These are phyloP conservation scores for Macrotis lagotis DNA, from an alignment of 2,113 vertebrate genomes.

Conservation along the genomic window DNA sequence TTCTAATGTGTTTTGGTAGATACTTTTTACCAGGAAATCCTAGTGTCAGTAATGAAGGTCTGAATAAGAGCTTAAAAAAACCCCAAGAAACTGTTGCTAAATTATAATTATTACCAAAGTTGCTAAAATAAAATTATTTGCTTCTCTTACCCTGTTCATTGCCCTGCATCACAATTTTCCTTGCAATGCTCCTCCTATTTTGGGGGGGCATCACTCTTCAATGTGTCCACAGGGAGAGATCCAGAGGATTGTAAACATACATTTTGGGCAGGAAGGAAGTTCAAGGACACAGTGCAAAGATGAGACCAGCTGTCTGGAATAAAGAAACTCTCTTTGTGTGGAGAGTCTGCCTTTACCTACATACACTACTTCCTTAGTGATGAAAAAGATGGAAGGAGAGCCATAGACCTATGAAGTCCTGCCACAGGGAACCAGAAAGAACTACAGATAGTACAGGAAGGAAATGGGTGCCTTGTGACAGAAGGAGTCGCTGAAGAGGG, in stretches of 20 bases:
- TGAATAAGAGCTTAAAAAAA: not conserved
- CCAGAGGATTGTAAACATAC: not conserved
- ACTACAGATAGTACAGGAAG: not conserved
- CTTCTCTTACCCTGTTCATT: not conserved
- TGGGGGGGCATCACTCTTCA: not conserved
- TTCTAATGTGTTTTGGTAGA: not conserved
- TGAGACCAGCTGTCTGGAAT: not conserved
- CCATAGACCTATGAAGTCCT: not conserved
- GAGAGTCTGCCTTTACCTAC: not conserved
- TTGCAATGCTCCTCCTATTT: not conserved
- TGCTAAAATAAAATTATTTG: not conserved
- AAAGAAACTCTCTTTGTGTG: not conserved
- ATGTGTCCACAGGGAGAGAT: not conserved
- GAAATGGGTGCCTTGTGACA: not conserved
- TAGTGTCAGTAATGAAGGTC: too few relatives aligned
- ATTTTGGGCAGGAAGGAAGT: not conserved
- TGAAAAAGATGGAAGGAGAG: not conserved
- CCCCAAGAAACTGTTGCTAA: not conserved
- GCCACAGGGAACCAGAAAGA: not conserved
- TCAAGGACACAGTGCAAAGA: not conserved
- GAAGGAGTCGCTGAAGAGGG: not conserved
- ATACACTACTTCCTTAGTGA: not conserved
- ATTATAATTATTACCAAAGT: too few relatives aligned
- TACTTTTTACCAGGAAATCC: too few relatives aligned
- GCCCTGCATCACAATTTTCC: not conserved